Evolutionary conservation across 2,113 vertebrate species (phyloP).

Genomic region (Poecile atricapillus): DNA sequence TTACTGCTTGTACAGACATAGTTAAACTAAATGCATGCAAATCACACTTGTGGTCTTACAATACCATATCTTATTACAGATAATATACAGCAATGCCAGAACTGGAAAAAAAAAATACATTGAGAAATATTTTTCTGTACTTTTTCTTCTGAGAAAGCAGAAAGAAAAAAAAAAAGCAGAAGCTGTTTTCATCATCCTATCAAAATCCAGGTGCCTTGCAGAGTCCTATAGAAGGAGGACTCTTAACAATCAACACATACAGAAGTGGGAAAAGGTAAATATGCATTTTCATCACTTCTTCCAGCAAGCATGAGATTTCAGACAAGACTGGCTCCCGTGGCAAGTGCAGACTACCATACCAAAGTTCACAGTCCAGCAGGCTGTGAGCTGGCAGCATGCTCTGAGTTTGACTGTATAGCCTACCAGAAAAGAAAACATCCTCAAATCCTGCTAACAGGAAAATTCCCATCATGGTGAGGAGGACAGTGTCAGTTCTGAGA

Average conservation of each 20-base stretch:
- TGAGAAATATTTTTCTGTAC: neutral
- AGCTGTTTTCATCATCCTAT: neutral
- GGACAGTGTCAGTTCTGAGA: neutral
- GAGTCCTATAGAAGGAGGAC: neutral
- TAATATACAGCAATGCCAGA: neutral
- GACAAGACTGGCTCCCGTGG: neutral
- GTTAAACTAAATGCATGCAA: neutral
- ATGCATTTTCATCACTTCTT: neutral
- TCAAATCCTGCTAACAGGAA: neutral
- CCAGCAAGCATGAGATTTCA: neutral
- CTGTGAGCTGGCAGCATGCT: neutral
- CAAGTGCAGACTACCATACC: neutral
- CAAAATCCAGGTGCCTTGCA: neutral
- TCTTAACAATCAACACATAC: neutral
- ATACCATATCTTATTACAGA: neutral
- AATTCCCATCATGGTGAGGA: neutral
- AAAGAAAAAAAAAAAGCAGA: too few relatives aligned
- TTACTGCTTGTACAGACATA: neutral
- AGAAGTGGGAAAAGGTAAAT: neutral
- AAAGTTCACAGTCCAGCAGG: neutral
- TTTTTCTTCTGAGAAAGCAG: neutral
- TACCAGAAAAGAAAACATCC: neutral
- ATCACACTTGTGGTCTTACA: neutral
- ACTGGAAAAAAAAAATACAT: neutral
- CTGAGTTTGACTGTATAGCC: neutral